phyloP scores from a whole-genome alignment of 2,888 invertebrate genomes.

The Gymnosoma rotundatum region DNA sequence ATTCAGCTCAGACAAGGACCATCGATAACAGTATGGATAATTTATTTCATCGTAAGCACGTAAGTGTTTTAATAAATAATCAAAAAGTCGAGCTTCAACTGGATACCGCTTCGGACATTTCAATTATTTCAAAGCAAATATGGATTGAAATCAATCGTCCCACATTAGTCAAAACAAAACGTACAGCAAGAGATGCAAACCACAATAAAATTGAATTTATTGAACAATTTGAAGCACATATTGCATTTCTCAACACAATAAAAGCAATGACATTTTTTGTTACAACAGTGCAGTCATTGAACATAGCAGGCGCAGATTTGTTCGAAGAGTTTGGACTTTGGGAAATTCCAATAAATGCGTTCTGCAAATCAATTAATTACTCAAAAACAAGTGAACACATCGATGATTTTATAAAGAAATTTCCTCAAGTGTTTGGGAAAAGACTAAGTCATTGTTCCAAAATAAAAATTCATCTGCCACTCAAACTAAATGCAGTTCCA shows the following conservation, averaged over 20 bases:
- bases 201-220: conserved; percentile 45
- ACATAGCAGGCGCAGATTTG: conserved; percentile 35
- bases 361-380: conserved; percentile 6
- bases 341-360: conserved; percentile 57
- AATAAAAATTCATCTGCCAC: too few relatives aligned
- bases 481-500: too few relatives aligned
- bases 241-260: conserved; percentile 21
- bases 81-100: conserved; percentile 48
- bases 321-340: conserved; percentile 60
- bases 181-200: conserved; percentile 61
- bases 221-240: conserved; percentile 29
- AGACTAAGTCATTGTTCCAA: too few relatives aligned
- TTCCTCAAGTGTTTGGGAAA: too few relatives aligned
- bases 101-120: conserved; percentile 7
- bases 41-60: conserved; percentile 40
- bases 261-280: conserved; percentile 46
- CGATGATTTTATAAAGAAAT: neutral
- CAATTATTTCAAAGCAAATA: conserved; percentile 48
- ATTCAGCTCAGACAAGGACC: neutral
- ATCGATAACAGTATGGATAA: conserved; percentile 25
- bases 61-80: conserved; percentile 25
- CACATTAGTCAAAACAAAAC: conserved; percentile 21
- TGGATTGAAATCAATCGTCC: conserved; percentile 56
- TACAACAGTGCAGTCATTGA: conserved; percentile 52
- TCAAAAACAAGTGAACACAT: neutral